Conservation (phyloP, 2,888 invertebrate species). For the Danaus chrysippus region DNA sequence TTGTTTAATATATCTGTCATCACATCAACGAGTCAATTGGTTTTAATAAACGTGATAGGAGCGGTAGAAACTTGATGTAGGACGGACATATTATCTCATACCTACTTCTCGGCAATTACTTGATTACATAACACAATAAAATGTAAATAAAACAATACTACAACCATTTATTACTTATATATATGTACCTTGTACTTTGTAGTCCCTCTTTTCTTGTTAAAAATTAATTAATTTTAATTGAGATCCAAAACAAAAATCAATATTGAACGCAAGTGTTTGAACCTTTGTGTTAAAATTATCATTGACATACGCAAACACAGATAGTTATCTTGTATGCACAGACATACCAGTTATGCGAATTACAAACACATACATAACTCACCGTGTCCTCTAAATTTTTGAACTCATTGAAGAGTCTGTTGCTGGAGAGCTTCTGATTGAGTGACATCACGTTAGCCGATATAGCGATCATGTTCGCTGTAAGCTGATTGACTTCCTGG, state of each 20-base stretch:
- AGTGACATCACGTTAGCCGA: constrained; percentile 58
- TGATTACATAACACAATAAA: constrained; percentile 12
- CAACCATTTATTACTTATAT: constrained; percentile 10
- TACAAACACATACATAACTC: constrained; percentile 37
- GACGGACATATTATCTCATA: constrained; percentile 28
- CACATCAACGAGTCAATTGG: constrained; percentile 34
- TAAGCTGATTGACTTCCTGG: constrained; percentile 61
- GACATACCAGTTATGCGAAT: background rate
- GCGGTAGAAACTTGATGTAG: constrained; percentile 34
- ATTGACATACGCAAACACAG: background rate
- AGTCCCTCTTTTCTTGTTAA: background rate
- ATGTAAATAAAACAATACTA: constrained; percentile 15
- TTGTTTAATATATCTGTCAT: constrained; percentile 24
- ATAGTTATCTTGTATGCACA: background rate
- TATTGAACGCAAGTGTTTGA: background rate
- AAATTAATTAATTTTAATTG: background rate
- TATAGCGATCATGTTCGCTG: constrained; percentile 60
- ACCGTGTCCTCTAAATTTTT: constrained; percentile 67
- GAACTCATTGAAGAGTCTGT: constrained; percentile 60
- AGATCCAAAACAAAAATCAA: background rate
- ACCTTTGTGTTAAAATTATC: background rate
- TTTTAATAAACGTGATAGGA: constrained; percentile 27
- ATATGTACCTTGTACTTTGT: background rate
- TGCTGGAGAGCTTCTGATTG: constrained; percentile 58
- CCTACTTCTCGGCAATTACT: constrained; percentile 22